Conservation (phyloP, 2,888 invertebrate species). For the Ophioninae sp. region DNA sequence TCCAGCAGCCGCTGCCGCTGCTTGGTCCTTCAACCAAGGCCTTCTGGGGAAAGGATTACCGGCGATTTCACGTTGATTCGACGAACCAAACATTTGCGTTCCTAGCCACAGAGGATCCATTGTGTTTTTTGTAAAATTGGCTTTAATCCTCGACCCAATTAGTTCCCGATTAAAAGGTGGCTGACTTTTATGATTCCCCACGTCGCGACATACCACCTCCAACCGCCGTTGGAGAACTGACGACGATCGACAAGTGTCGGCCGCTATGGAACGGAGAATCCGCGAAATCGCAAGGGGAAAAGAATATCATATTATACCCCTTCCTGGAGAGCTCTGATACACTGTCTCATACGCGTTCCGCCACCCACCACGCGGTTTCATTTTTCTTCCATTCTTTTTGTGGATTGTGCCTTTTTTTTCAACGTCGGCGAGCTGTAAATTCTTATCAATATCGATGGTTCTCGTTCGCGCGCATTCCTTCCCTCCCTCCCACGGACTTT, state of each 20-base stretch:
- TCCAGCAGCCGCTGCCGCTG: conserved; percentile 87
- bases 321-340: not conserved
- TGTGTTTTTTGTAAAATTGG: conserved; percentile 17
- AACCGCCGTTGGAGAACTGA: conserved; percentile 60
- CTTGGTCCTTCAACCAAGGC: conserved; percentile 89
- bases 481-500: not conserved
- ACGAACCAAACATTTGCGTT: conserved; percentile 61
- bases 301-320: conserved; percentile 15
- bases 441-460: conserved; percentile 46
- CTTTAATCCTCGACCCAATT: not conserved
- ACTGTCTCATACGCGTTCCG: not conserved
- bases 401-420: conserved; percentile 9
- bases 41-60: conserved; percentile 83
- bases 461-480: not conserved
- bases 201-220: conserved; percentile 46
- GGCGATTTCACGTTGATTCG: conserved; percentile 54
- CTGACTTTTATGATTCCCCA: conserved; percentile 21
- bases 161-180: not conserved
- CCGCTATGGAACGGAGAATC: conserved; percentile 40
- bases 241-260: conserved; percentile 53
- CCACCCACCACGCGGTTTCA: not conserved
- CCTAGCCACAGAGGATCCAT: conserved; percentile 75
- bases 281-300: conserved; percentile 42
- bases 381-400: not conserved
- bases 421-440: not conserved